These are phyloP conservation scores for Agrilus cyanescens DNA, from an alignment of 2,888 invertebrate genomes.

Conservation along the genomic window DNA sequence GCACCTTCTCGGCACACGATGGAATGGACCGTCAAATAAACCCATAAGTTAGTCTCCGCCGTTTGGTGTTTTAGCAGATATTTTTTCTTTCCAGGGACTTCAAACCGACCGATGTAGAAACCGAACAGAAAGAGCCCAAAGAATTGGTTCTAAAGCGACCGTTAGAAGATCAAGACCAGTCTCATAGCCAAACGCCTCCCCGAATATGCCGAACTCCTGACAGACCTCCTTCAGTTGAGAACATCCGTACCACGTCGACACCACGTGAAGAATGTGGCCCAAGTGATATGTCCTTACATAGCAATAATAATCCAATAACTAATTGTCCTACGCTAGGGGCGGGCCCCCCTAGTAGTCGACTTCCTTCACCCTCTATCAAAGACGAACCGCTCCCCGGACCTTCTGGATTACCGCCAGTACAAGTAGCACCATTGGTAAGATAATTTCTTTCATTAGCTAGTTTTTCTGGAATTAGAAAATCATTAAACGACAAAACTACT, in stretches of 20 bases:
- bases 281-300: conserved; percentile 44
- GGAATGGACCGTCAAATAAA: too few relatives aligned
- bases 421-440: conserved; percentile 78
- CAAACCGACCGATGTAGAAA: conserved; percentile 28
- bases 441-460: not conserved
- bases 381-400: conserved; percentile 66
- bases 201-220: conserved; percentile 21
- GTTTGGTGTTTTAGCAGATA: too few relatives aligned
- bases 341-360: conserved; percentile 41
- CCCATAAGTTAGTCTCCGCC: too few relatives aligned
- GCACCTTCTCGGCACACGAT: too few relatives aligned
- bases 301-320: conserved; percentile 36
- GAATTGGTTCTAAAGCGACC: conserved; percentile 29
- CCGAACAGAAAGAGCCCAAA: conserved; percentile 34
- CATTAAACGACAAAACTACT: too few relatives aligned
- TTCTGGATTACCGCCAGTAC: conserved; percentile 76
- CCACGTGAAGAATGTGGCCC: conserved; percentile 35
- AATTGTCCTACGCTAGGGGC: conserved; percentile 40
- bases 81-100: conserved; percentile 23
- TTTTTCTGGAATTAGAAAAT: too few relatives aligned
- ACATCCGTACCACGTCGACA: conserved; percentile 17
- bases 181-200: conserved; percentile 11
- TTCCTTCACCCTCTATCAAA: conserved; percentile 49
- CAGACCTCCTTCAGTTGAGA: conserved; percentile 24
- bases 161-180: conserved; percentile 16